phyloP scores from a whole-genome alignment of 2,888 invertebrate species.

The Noctua pronuba region DNA sequence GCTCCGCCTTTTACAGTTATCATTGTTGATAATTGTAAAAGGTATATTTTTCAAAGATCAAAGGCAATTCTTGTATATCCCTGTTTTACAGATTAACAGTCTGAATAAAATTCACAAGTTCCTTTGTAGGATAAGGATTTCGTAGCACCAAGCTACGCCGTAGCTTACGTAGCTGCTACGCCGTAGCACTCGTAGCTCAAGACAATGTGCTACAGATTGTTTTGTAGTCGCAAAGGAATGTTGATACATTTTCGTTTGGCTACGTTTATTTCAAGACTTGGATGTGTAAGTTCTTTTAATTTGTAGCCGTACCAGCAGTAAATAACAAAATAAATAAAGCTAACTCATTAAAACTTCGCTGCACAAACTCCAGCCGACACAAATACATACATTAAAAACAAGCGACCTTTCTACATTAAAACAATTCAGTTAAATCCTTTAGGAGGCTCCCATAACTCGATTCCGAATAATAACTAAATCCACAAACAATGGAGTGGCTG shows the following conservation, averaged over 20 bases:
- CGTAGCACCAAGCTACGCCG: constrained; percentile 26
- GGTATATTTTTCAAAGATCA: too few species aligned
- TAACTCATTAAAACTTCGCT: constrained; percentile 52
- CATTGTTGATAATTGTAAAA: neutral
- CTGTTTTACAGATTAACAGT: neutral
- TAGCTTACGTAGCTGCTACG: constrained; percentile 31
- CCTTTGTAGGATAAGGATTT: neutral
- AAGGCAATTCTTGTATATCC: too few species aligned
- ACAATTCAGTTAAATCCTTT: constrained; percentile 68
- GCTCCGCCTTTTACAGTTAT: too few species aligned
- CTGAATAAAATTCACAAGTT: neutral
- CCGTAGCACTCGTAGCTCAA: constrained; percentile 31
- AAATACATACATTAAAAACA: constrained; percentile 67
- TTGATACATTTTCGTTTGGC: constrained; percentile 12
- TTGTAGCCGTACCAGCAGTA: constrained; percentile 32
- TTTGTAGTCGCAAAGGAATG: constrained; percentile 31
- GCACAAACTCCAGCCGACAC: constrained; percentile 57
- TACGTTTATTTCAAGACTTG: constrained; percentile 29
- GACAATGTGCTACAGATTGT: constrained; percentile 28
- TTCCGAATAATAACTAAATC: constrained; percentile 76
- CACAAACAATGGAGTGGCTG: constrained; percentile 75
- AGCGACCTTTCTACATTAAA: constrained; percentile 67
- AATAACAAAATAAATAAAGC: constrained; percentile 54
- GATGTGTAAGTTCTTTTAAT: constrained; percentile 32
- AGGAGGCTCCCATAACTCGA: constrained; percentile 71